phyloP scores from a whole-genome alignment of 2,888 invertebrate genomes.

The Meloe dianella region DNA sequence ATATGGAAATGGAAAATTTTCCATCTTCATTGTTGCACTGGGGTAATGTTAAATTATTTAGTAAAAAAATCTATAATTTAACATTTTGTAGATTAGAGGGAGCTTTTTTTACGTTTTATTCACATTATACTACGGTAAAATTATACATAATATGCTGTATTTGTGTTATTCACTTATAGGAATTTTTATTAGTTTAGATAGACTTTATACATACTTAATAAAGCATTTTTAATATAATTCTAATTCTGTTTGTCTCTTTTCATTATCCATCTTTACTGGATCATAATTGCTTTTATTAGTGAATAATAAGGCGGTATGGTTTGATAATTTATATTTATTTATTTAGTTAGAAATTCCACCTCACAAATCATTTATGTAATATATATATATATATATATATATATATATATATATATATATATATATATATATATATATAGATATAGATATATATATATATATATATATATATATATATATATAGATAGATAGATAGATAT shows the following conservation, averaged over 20 bases:
- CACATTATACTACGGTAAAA: neutral
- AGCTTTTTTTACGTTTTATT: slow-evolving; percentile 12
- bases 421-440: too few relatives aligned
- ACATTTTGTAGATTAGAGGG: slow-evolving; percentile 13
- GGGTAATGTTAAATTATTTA: slow-evolving; percentile 14
- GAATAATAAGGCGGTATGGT: slow-evolving; percentile 10
- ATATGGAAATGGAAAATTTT: neutral
- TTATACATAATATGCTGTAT: slow-evolving; percentile 9
- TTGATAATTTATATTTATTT: slow-evolving; percentile 49
- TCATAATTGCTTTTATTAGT: neutral
- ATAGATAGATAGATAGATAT: too few relatives aligned
- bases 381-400: slow-evolving; percentile 44
- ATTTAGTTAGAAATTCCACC: slow-evolving; percentile 57
- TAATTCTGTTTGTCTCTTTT: neutral
- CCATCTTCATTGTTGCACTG: slow-evolving; percentile 1
- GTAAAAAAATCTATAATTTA: slow-evolving; percentile 1
- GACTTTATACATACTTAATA: slow-evolving; percentile 14
- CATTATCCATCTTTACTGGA: too few relatives aligned
- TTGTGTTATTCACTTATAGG: slow-evolving; percentile 7
- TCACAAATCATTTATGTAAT: slow-evolving; percentile 50
- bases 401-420: too few relatives aligned
- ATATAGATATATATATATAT: too few relatives aligned
- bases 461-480: too few relatives aligned
- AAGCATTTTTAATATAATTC: slow-evolving; percentile 10
- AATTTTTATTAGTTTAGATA: slow-evolving; percentile 11